Conservation (phyloP, 23 tunicate species). For the Halocynthia aurantium region DNA sequence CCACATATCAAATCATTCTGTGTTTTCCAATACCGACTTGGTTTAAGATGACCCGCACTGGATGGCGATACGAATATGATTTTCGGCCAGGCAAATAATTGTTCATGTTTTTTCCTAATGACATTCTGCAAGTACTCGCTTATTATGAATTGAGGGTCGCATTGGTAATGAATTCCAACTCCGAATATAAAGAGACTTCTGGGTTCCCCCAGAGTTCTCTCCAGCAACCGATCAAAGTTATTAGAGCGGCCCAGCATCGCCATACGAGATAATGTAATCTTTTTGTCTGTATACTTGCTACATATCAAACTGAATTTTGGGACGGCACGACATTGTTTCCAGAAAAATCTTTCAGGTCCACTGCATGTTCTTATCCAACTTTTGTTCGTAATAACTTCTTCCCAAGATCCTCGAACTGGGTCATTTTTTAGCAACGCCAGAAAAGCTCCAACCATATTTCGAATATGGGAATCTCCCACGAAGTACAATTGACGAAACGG, state of each 20-base stretch:
- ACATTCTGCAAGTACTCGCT: background rate
- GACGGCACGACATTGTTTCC: slow-evolving; percentile 18
- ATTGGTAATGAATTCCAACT: background rate
- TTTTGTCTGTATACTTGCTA: background rate
- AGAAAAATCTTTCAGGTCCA: slow-evolving; percentile 5
- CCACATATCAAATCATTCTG: background rate
- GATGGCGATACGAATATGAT: background rate
- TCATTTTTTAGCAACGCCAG: slow-evolving; percentile 23
- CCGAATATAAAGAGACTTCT: background rate
- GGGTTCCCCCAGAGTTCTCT: background rate
- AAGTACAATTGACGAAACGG: slow-evolving; percentile 10
- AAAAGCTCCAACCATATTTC: slow-evolving; percentile 24
- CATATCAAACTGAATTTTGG: background rate
- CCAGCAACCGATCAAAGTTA: background rate
- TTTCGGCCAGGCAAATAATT: background rate
- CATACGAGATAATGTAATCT: background rate
- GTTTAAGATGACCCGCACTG: background rate
- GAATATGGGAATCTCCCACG: slow-evolving; percentile 32
- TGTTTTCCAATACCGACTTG: background rate
- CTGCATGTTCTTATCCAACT: background rate
- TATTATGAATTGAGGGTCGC: background rate
- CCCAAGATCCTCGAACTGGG: slow-evolving; percentile 2
- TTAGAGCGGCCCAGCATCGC: background rate
- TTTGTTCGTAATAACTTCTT: background rate
- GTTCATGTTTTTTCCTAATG: background rate